Evolutionary conservation across 1,140 invertebrate genomes (phyloP).

Genomic region (Hormaphis cornu): DNA sequence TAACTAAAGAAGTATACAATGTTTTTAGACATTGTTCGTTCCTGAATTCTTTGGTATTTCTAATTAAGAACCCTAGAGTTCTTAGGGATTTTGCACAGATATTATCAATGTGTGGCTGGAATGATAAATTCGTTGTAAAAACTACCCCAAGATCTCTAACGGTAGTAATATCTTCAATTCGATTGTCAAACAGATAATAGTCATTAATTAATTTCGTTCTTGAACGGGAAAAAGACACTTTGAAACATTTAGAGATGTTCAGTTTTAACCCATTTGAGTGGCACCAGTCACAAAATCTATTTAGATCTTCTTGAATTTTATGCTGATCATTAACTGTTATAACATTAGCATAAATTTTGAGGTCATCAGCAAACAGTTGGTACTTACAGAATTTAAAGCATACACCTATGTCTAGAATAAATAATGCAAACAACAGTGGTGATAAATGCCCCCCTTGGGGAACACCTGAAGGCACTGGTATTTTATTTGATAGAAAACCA

Average conservation of each 20-base stretch:
- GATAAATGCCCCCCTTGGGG: not conserved
- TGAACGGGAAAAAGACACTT: not conserved
- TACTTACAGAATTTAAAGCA: not conserved
- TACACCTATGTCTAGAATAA: not conserved
- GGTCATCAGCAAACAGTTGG: no score
- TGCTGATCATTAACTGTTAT: not conserved
- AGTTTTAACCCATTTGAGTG: not conserved
- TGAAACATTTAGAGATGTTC: not conserved
- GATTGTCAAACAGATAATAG: not conserved
- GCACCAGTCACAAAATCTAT: not conserved
- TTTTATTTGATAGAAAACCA: not conserved
- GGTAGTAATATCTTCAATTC: not conserved
- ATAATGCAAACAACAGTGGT: conserved; percentile 1
- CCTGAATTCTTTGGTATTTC: not conserved
- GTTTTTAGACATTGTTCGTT: not conserved
- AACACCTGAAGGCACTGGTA: not conserved
- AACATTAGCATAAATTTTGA: not conserved
- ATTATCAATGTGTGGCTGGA: not conserved
- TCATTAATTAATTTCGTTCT: not conserved
- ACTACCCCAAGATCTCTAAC: not conserved
- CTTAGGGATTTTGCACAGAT: not conserved
- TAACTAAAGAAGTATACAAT: no score
- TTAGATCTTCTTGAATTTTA: not conserved
- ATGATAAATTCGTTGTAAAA: not conserved
- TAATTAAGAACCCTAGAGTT: not conserved